Base-by-base conservation (phyloP, 2,797 vertebrate species). In the Vultur gryphus region DNA sequence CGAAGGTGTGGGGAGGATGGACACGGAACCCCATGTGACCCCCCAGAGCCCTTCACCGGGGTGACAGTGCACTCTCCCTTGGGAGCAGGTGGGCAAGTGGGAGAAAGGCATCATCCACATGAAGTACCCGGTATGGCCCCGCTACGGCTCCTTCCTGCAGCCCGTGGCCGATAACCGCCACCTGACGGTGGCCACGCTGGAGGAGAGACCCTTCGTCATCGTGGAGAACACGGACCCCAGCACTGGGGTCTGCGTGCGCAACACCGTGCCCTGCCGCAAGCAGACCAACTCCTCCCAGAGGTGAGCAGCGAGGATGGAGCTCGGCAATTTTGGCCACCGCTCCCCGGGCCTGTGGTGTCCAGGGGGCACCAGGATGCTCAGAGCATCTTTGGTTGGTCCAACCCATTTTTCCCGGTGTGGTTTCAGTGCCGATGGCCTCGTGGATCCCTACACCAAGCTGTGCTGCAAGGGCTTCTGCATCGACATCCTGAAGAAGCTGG, bases 381-480 rank as follows among this genome's bases (percentile, higher is more conserved):
- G 49, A 49, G 37, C 44, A 46, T 11, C 66, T 72, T 49, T 29
- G 62, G 11, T 61, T 87, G 84, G 20, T 41, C 82, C 58, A 92
- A 54, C 21, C 13, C 35, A 0, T 58, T 62, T 48, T 69, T 78
- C 26, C 31, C 0, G 43, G 5, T 41, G 33, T 11, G 46, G 37
- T 86, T 91, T 31, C 98, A 99, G 98, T 29, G 94, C 97, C 2
- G 96, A 98, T 0, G 98, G 98, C 23, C 98, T 99, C 1, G 94
- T 98, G 1, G 99, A 99, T 91, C 98, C 99, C 43, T 99, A 99
- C 98, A 99, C 98, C 97, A 99, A 99, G 95, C 98, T 99, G 57
- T 99, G 99, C 97, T 99, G 99, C 91, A 99, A 99, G 94, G 99
- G 99, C 43, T 99, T 99, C 98, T 99, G 99, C 98, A 99, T 99